Conservation (phyloP, 2,797 vertebrate species). For the Rhabdomys pumilio region DNA sequence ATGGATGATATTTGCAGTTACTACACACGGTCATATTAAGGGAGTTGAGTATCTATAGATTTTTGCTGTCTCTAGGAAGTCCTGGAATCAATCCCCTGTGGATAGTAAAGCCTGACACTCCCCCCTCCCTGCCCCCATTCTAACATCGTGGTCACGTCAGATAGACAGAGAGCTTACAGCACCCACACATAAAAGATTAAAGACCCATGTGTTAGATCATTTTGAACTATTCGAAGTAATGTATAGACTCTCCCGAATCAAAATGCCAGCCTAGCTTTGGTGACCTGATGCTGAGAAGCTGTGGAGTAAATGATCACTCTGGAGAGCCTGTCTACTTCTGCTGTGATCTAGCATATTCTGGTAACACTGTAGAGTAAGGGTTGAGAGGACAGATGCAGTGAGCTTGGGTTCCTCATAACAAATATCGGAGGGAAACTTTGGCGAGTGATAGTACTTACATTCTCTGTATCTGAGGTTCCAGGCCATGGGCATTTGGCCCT, state of each 20-base stretch:
- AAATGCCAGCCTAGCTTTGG: background rate
- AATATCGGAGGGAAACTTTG: background rate
- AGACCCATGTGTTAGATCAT: background rate
- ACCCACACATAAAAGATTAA: background rate
- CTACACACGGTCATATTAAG: background rate
- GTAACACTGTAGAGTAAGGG: no score
- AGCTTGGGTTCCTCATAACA: no score
- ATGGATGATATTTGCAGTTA: background rate
- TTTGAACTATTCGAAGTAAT: conserved; percentile 34
- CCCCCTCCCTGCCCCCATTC: background rate
- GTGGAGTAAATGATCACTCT: background rate
- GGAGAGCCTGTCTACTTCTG: background rate
- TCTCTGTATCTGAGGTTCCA: background rate
- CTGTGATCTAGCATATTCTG: background rate
- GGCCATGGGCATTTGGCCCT: background rate
- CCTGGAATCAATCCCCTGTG: background rate
- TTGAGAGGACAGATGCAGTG: background rate
- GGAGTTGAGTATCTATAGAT: background rate
- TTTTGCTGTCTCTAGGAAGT: background rate
- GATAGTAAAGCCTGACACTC: background rate
- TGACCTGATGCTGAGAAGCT: background rate
- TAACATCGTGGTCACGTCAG: background rate
- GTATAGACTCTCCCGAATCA: background rate
- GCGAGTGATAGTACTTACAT: background rate
- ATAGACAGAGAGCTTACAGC: background rate